These are phyloP conservation scores for Sterna hirundo DNA, from an alignment of 2,113 vertebrate genomes.

Conservation along the genomic window DNA sequence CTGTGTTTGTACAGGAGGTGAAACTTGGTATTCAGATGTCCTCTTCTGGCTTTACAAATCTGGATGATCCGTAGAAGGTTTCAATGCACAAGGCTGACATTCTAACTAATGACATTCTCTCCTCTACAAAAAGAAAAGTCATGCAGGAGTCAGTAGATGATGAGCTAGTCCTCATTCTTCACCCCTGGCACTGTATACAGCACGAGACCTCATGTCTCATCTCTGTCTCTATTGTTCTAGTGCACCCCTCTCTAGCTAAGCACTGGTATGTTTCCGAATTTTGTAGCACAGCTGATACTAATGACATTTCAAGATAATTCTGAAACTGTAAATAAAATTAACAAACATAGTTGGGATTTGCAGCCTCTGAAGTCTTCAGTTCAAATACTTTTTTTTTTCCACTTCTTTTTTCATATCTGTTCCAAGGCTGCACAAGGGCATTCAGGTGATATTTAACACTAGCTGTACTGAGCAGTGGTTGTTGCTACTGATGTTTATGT, in stretches of 20 bases:
- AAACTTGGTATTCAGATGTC: not conserved
- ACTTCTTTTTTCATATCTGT: not conserved
- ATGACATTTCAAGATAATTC: not conserved
- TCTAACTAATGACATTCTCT: not conserved
- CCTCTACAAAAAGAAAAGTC: not conserved
- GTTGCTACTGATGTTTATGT: not conserved
- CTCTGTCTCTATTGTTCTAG: not conserved
- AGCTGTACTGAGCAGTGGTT: not conserved
- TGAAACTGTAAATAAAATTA: conserved; percentile 5
- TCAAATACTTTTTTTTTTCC: not conserved
- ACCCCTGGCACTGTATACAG: not conserved
- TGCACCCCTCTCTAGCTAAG: not conserved
- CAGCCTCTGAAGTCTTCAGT: not conserved
- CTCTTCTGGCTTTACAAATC: not conserved
- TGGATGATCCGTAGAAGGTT: not conserved
- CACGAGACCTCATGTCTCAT: not conserved
- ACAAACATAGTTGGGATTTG: not conserved
- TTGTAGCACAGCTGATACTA: not conserved
- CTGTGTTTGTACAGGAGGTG: not conserved
- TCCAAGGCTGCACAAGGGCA: not conserved
- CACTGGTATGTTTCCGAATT: not conserved
- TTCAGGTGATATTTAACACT: not conserved
- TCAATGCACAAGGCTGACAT: not conserved
- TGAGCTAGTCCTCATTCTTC: not conserved
- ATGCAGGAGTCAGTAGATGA: not conserved